Evolutionary conservation across 2,113 vertebrate genomes (phyloP), one percentile per base, ranked within the genome.

Genomic region (Balaeniceps rex): DNA sequence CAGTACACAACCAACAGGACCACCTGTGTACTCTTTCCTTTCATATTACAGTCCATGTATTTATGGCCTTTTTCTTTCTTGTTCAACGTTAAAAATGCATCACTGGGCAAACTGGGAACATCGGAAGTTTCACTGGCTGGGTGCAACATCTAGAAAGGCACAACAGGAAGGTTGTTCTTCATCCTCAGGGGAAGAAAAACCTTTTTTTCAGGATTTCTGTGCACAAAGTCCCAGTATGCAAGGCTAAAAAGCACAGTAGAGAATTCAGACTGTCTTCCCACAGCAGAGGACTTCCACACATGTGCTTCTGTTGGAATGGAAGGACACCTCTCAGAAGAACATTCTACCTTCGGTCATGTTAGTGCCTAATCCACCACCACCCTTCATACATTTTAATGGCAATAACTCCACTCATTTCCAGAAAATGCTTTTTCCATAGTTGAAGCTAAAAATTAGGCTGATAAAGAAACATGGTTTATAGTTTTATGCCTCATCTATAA

Each of bases 1-100:
- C 28, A 33, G 9, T 34, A 29, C 12, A 31, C 9, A 64, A 46
- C 15, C 8, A 78, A 23, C 2, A 75, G 36, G 19, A 75, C 34
- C 0, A 1, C 23, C 22, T 28, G 26, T 3, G 0, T n/a, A 21
- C 12, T 54, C 31, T 23, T 51, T 66, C 25, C 15, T 66, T 71
- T 87, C 29, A 54, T 47, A 38, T 11, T 58, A 63, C 3, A 8
- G 5, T 34, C 25, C 24, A 46, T 7, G 1, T 36, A 31, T 47
- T 79, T 79, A 44, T 47, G 16, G 12, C 1, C 6, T 42, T 83
- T 80, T 54, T 81, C 36, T 46, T 44, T 51, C 28, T 29, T 88
- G 15, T 42, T 57, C 34, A 89, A 57, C 3, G 28, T 51, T 84
- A 49, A 82, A 86, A 93, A 52, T 34, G 8, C 19, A 71, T 64